These are phyloP conservation scores for Turnix velox DNA, from an alignment of 2,113 vertebrate species.

Conservation along the genomic window DNA sequence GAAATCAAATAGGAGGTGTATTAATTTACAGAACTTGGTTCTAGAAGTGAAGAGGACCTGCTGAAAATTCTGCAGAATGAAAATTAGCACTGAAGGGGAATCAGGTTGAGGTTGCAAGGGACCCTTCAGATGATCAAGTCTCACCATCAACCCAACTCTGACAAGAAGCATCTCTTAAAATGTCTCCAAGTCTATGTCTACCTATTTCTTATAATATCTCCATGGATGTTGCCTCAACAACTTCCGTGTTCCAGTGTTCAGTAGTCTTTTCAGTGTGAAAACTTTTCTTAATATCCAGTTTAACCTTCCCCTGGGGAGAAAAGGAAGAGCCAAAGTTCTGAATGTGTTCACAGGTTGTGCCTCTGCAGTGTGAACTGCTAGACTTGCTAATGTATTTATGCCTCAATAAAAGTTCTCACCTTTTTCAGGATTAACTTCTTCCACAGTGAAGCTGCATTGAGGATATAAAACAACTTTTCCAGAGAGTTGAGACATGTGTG, in stretches of 20 bases:
- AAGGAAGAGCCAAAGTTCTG: not conserved
- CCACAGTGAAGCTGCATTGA: not conserved
- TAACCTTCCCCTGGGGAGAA: no score
- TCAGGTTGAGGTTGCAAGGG: no score
- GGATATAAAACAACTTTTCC: not conserved
- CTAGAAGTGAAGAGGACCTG: not conserved
- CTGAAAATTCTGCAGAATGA: not conserved
- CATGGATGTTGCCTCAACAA: no score
- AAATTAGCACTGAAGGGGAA: not conserved
- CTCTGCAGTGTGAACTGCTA: not conserved
- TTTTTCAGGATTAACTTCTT: not conserved
- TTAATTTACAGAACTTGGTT: not conserved
- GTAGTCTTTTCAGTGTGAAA: no score
- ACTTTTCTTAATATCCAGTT: no score
- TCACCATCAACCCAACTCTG: no score
- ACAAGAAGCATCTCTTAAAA: no score
- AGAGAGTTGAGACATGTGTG: not conserved
- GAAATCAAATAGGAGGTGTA: not conserved
- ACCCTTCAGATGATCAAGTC: no score
- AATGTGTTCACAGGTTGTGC: not conserved
- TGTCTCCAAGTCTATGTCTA: no score
- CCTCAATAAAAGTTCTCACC: not conserved
- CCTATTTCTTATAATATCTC: no score
- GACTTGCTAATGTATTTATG: not conserved
- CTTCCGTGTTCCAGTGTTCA: no score